Base-by-base conservation (phyloP, 2,797 vertebrate genomes). In the Tarsius wallacei region DNA sequence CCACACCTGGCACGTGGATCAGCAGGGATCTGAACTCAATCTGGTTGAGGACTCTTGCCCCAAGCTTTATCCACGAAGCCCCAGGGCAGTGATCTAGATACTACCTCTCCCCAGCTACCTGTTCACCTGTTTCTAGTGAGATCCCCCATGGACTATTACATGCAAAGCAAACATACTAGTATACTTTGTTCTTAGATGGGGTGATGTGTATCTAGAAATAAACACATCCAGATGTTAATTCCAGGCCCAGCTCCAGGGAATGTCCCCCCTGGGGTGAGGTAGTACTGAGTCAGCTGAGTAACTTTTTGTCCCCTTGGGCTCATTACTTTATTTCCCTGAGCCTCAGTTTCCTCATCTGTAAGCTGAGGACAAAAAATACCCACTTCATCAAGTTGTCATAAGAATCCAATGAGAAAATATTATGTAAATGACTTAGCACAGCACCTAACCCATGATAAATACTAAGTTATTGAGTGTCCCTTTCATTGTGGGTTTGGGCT, bases 181-280 rank as follows among this genome's bases (percentile, higher is more conserved):
- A 53, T 22, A 8, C 24, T 59, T 66, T 28, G 16, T 13, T 83
- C 63, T 87, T 28, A 57, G 13, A 57, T 6, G 0, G 2, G 14
- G 14, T 28, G 66, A 22, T n/a, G 31, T 6, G 9, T 49, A 19
- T 84, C 31, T 95, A 49, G 71, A 80, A 92, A 80, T n/a, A 47
- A 68, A 87, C 24, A 21, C 24, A 19, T 55, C 26, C 47, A 17
- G 36, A 36, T 81, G 7, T 68, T 53, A 76, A 84, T 76, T 61
- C 89, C 64, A 93, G 24, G 61, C 26, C 57, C 17, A 4, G 4
- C n/a, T 90, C 22, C 33, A 22, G 31, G 16, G 28, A 81, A 21
- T 1, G 2, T 28, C 12, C 21, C 13, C 13, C 21, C 16, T 14
- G 11, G 24, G 5, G n/a, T n/a, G 5, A 1, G 33, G 3, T 24